Percentiles rank a stretch among this genome's conserved stretches.
Conservation (phyloP, 1,140 invertebrate species). For the Mactra quadrangularis region DNA sequence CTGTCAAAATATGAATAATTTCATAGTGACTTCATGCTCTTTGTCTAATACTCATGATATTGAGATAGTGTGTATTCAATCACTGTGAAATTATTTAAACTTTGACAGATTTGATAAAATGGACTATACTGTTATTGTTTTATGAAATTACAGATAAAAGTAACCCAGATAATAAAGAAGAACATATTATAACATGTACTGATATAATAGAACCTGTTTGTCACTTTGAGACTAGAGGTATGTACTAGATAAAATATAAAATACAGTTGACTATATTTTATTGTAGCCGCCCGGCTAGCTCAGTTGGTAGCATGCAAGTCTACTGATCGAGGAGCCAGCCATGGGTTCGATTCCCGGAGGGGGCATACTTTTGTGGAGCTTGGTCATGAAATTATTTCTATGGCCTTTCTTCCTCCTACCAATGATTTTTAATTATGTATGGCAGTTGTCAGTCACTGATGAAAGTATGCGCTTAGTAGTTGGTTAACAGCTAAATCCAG, state of each 20-base stretch:
- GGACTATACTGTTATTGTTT: too few relatives aligned
- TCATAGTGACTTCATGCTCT: too few relatives aligned
- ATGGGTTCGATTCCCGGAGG: too few relatives aligned
- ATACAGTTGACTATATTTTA: neutral
- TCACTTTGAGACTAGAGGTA: slow-evolving; percentile 30
- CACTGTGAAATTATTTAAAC: too few relatives aligned
- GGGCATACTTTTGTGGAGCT: neutral
- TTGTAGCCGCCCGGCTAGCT: too few relatives aligned
- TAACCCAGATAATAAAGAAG: neutral
- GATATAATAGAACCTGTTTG: slow-evolving; percentile 54
- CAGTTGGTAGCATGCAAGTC: too few relatives aligned
- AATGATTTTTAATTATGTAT: neutral
- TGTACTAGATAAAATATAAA: neutral
- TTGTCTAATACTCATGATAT: too few relatives aligned
- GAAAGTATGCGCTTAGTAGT: neutral
- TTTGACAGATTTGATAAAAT: too few relatives aligned
- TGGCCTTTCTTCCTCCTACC: neutral
- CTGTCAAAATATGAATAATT: too few relatives aligned
- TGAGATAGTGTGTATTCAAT: too few relatives aligned
- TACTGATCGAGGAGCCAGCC: too few relatives aligned
- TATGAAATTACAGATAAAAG: neutral
- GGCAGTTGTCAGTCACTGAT: neutral
- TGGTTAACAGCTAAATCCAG: too few relatives aligned
- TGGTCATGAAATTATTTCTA: neutral
- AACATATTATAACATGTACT: slow-evolving; percentile 43